Evolutionary conservation across 1,140 invertebrate species (phyloP), one percentile per base, ranked within the genome.

Genomic region (Polyergus mexicanus): DNA sequence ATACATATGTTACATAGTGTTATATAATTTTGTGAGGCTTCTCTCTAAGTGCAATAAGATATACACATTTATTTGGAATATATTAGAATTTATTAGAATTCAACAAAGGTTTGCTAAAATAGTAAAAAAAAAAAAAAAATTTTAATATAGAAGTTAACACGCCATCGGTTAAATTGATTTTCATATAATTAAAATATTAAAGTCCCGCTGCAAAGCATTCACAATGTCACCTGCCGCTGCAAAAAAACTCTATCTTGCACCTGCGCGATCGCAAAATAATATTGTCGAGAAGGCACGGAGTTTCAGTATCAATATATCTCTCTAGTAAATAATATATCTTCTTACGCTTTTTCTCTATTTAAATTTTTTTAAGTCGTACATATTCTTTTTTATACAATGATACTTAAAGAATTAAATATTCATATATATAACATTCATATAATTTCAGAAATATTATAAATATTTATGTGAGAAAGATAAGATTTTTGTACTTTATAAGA

Each of bases 81-180:
- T 25, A n/a, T n/a, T n/a, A 41, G 0, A 28, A 25, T 54, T 68
- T 44, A 22, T 66, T 5, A 28, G 68, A 54, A 35, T 2, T 28
- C 41, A 25, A 25, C 22, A 25, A 22, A 25, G 32, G 2, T 63
- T 76, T 19, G 10, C 2, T 54, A 54, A 54, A 54, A 13, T 38
- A 16, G 28, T 32, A 28, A 51, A 22, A 7, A 13, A 47, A 32
- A 22, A 28, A 51, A 22, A 7, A 7, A 44, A 28, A 22, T 54
- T 22, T 11, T 69, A 38, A 5, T 25, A 10, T 51, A 35, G 4
- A 78, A 10, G 2, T 54, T 66, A 38, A 68, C 16, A 32, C 32
- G n/a, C 65, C 4, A 41, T 81, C 66, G 54, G 78, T 83, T 62
- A 62, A 38, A 83, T 83, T 83, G 54, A 83, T 83, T 83, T 83